Evolutionary conservation across 2,888 invertebrate species (phyloP).

Genomic region (Heliothis peltigera): DNA sequence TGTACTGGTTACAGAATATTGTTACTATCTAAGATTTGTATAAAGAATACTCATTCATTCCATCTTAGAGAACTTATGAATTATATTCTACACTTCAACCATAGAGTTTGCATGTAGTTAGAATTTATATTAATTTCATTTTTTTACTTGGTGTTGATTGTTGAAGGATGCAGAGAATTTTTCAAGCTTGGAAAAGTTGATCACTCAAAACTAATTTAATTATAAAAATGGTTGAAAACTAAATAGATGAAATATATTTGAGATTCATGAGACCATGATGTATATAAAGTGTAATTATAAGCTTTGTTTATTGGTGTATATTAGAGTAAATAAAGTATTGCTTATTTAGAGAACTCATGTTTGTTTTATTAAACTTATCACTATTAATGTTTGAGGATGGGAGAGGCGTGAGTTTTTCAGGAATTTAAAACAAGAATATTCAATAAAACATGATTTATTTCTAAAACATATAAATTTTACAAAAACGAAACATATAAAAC

Average conservation of each 20-base stretch:
- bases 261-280: constrained; percentile 51
- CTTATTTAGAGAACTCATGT: constrained; percentile 39
- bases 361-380: neutral
- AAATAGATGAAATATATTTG: constrained; percentile 31
- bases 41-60: constrained; percentile 69
- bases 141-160: neutral
- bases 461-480: constrained; percentile 66
- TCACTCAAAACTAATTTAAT: neutral
- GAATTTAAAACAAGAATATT: neutral
- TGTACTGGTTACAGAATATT: constrained; percentile 45
- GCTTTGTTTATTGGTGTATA: constrained; percentile 59
- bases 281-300: constrained; percentile 58
- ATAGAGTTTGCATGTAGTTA: constrained; percentile 17
- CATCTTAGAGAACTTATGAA: constrained; percentile 44
- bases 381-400: no score
- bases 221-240: constrained; percentile 6
- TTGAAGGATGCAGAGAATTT: no score
- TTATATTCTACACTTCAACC: constrained; percentile 7
- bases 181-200: no score
- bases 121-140: constrained; percentile 13
- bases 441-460: constrained; percentile 71
- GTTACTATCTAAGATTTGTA: constrained; percentile 56
- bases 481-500: constrained; percentile 61
- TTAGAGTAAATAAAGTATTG: constrained; percentile 56
- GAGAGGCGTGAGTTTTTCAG: neutral